Conservation (phyloP, 2,888 invertebrate species). For the Cataglyphis albicans region DNA sequence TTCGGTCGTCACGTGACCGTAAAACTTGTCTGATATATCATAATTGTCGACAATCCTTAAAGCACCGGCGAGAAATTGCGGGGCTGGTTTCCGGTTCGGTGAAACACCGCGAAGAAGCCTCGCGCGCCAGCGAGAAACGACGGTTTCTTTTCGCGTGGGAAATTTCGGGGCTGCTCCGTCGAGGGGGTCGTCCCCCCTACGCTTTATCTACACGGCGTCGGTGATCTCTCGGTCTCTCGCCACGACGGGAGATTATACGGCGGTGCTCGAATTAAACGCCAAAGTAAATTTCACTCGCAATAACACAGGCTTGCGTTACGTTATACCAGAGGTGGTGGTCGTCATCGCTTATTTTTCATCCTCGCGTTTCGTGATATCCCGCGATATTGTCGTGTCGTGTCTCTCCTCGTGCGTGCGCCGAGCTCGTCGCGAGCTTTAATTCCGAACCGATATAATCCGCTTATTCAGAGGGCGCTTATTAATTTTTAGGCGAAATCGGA, state of each 20-base stretch:
- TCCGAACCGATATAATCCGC: slow-evolving; percentile 65
- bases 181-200: background rate
- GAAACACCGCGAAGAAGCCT: slow-evolving; percentile 13
- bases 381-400: slow-evolving; percentile 54
- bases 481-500: slow-evolving; percentile 66
- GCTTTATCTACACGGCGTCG: slow-evolving; percentile 31
- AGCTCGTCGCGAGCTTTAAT: slow-evolving; percentile 63
- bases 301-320: slow-evolving; percentile 4
- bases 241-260: slow-evolving; percentile 34
- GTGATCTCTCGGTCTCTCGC: slow-evolving; percentile 29
- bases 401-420: slow-evolving; percentile 21
- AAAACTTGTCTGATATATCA: slow-evolving; percentile 54
- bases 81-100: background rate
- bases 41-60: slow-evolving; percentile 46
- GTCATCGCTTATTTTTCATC: slow-evolving; percentile 27
- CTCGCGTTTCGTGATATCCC: slow-evolving; percentile 57
- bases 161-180: slow-evolving; percentile 28
- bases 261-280: slow-evolving; percentile 24
- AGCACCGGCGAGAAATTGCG: background rate
- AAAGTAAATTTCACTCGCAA: slow-evolving; percentile 40
- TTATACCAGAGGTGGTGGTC: background rate
- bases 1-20: slow-evolving; percentile 33
- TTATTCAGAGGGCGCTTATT: slow-evolving; percentile 66
- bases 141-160: slow-evolving; percentile 46
- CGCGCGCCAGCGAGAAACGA: background rate